A percentile compares a stretch with the other conserved stretches of the same genome.
Conservation (phyloP, 1,140 invertebrate genomes). For the Ceratina australensis region DNA sequence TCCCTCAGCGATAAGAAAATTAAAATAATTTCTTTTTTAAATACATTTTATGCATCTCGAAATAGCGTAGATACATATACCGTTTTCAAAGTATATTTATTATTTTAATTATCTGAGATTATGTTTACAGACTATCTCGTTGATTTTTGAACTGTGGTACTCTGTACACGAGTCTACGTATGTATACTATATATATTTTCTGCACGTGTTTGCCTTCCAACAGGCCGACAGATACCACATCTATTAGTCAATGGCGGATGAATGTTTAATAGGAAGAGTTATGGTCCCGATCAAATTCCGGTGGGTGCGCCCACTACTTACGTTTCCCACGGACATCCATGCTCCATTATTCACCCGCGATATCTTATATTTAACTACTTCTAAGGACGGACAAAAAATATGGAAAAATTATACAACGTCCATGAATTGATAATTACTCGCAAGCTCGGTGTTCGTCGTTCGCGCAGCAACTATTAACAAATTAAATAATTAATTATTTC, state of each 20-base stretch:
- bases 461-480: background rate
- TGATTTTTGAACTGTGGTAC: constrained; percentile 20
- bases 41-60: background rate
- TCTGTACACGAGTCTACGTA: background rate
- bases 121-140: background rate
- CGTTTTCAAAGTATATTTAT: no score
- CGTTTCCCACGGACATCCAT: constrained; percentile 65
- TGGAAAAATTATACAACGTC: no score
- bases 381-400: no score
- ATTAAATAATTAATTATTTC: constrained; percentile 27
- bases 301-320: constrained; percentile 59
- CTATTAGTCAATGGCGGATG: constrained; percentile 73
- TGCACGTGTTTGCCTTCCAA: constrained; percentile 34
- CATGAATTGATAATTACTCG: no score
- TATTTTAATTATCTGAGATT: background rate
- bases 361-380: background rate
- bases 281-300: constrained; percentile 71
- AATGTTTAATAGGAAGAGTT: constrained; percentile 74
- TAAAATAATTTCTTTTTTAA: constrained; percentile 41
- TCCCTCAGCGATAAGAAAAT: constrained; percentile 55
- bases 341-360: constrained; percentile 43
- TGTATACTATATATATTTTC: constrained; percentile 32
- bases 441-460: background rate
- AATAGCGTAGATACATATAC: background rate
- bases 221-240: constrained; percentile 65